These are phyloP conservation scores for Kuschelorhynchus macadamiae DNA, from an alignment of 2,888 invertebrate species.

Conservation along the genomic window DNA sequence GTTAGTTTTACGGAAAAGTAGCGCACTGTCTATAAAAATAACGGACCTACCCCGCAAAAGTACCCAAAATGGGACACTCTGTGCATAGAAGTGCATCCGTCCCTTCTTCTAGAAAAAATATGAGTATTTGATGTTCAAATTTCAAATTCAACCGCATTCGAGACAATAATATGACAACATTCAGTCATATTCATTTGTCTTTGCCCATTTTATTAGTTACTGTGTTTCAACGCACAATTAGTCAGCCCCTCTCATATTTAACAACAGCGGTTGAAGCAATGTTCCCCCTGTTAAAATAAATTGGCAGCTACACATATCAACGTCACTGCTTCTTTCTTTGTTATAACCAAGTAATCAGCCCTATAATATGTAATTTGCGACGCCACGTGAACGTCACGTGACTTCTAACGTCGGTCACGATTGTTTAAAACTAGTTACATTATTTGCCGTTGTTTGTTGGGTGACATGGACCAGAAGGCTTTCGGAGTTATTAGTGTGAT, in stretches of 20 bases:
- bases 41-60: too few species aligned
- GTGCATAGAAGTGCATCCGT: too few species aligned
- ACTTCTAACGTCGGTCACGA: constrained; percentile 60
- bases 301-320: constrained; percentile 70
- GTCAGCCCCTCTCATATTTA: constrained; percentile 38
- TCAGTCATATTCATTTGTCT: constrained; percentile 2
- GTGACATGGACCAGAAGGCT: constrained; percentile 54
- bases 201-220: constrained; percentile 31
- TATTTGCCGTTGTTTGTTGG: constrained; percentile 59
- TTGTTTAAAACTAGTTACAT: constrained; percentile 68
- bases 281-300: constrained; percentile 57
- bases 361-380: constrained; percentile 66
- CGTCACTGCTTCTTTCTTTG: constrained; percentile 67
- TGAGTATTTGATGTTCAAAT: too few species aligned
- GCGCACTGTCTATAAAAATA: too few species aligned
- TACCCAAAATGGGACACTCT: too few species aligned
- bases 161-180: too few species aligned
- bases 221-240: constrained; percentile 31
- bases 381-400: constrained; percentile 66
- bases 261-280: constrained; percentile 39
- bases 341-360: constrained; percentile 65
- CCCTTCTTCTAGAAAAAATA: too few species aligned
- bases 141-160: too few species aligned
- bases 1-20: too few species aligned
- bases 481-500: constrained; percentile 53